A percentile compares a stretch with the other conserved stretches of the same genome.
Evolutionary conservation across 1,140 invertebrate species (phyloP).

Genomic region (Drosophila jambulina): DNA sequence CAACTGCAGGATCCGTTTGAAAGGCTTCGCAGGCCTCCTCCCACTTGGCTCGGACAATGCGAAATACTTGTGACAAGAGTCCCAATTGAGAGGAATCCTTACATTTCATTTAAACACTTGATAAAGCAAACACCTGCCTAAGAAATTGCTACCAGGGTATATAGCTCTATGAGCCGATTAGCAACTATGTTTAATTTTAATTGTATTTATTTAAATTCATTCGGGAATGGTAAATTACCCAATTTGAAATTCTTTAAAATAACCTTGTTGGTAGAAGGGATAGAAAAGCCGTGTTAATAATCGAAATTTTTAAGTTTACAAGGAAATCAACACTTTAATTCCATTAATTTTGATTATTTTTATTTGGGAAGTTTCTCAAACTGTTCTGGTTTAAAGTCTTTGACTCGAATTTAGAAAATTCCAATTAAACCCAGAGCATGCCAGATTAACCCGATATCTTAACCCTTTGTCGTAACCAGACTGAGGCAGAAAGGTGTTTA

Average conservation of each 20-base stretch:
- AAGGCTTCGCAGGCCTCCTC: constrained; percentile 13
- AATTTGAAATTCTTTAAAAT: neutral
- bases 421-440: neutral
- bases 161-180: neutral
- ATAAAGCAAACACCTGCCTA: neutral
- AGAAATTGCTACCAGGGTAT: neutral
- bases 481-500: neutral
- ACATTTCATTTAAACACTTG: constrained; percentile 1
- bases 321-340: neutral
- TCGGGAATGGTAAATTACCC: neutral
- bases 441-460: neutral
- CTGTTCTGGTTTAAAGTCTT: neutral
- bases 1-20: constrained; percentile 11
- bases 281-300: neutral
- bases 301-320: neutral
- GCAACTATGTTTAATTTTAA: neutral
- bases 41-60: neutral
- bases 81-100: neutral
- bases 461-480: neutral
- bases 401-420: neutral
- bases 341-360: neutral
- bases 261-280: neutral
- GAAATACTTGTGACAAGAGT: constrained; percentile 4
- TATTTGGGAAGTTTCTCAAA: neutral
- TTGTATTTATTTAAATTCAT: neutral